A percentile compares a stretch with the other conserved stretches of the same genome.
These are phyloP conservation scores for Lymantria dispar DNA, from an alignment of 2,888 invertebrate species.

Conservation along the genomic window DNA sequence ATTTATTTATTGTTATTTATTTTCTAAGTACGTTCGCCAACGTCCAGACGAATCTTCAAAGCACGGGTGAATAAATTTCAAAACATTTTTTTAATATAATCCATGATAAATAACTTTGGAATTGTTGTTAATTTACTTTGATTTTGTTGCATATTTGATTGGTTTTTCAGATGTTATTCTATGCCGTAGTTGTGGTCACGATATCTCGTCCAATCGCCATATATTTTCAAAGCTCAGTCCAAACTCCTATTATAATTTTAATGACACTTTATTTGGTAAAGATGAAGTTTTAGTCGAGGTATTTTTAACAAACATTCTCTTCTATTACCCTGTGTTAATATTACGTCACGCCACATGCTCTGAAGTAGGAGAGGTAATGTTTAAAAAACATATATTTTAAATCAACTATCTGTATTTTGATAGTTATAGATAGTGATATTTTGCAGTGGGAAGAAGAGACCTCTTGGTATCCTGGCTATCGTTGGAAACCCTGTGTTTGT, in stretches of 20 bases:
- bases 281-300: conserved; percentile 52
- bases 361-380: conserved; percentile 54
- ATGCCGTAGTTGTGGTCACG: conserved; percentile 57
- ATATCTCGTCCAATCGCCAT: conserved; percentile 39
- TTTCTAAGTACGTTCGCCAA: not conserved
- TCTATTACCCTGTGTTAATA: conserved; percentile 51
- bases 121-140: conserved; percentile 5
- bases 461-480: conserved; percentile 83
- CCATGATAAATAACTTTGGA: too few species aligned
- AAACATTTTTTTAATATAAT: not conserved
- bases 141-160: not conserved
- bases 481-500: conserved; percentile 82
- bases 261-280: conserved; percentile 50
- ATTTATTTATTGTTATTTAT: conserved; percentile 7
- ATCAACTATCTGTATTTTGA: not conserved
- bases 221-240: conserved; percentile 46
- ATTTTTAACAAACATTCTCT: conserved; percentile 43
- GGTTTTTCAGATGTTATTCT: conserved; percentile 50
- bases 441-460: conserved; percentile 78
- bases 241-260: conserved; percentile 42
- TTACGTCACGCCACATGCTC: conserved; percentile 45
- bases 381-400: not conserved
- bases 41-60: conserved; percentile 8
- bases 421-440: not conserved
- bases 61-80: conserved; percentile 13